phyloP scores from a whole-genome alignment of 2,888 invertebrate species.

The Hemithea aestivaria region DNA sequence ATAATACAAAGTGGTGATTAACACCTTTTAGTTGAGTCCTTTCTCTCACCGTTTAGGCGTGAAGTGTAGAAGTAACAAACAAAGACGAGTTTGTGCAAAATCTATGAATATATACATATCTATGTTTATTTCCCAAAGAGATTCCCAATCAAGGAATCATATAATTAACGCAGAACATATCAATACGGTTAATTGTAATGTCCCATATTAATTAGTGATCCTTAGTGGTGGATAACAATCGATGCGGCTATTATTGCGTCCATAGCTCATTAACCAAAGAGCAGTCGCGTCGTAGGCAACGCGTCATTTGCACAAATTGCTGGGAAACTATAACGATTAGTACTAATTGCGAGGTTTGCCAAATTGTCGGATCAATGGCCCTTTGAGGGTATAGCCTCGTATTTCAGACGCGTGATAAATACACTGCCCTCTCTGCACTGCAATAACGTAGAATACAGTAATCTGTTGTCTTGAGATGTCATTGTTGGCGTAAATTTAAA shows the following conservation, averaged over 20 bases:
- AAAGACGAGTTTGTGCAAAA: too few species aligned
- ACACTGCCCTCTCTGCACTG: too few species aligned
- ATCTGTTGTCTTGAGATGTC: too few species aligned
- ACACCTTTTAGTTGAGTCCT: too few species aligned
- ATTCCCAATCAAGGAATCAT: too few species aligned
- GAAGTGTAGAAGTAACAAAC: too few species aligned
- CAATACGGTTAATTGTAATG: constrained; percentile 25
- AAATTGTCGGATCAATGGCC: constrained; percentile 51
- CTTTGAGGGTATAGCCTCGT: constrained; percentile 16
- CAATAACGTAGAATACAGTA: not conserved
- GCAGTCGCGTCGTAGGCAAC: constrained; percentile 47
- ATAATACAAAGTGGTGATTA: too few species aligned
- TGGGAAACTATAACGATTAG: constrained; percentile 62
- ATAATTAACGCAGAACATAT: constrained; percentile 15
- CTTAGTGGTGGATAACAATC: constrained; percentile 33
- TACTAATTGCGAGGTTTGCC: constrained; percentile 60
- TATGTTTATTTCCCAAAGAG: too few species aligned
- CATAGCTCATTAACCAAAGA: constrained; percentile 57
- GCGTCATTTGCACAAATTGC: constrained; percentile 62
- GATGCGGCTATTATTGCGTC: constrained; percentile 45
- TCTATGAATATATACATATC: too few species aligned
- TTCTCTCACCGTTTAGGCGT: too few species aligned
- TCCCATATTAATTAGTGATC: constrained; percentile 26
- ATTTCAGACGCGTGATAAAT: not conserved
- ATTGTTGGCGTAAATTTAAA: too few species aligned